Evolutionary conservation across 2,888 invertebrate species (phyloP).

Genomic region (Beris morrisii): DNA sequence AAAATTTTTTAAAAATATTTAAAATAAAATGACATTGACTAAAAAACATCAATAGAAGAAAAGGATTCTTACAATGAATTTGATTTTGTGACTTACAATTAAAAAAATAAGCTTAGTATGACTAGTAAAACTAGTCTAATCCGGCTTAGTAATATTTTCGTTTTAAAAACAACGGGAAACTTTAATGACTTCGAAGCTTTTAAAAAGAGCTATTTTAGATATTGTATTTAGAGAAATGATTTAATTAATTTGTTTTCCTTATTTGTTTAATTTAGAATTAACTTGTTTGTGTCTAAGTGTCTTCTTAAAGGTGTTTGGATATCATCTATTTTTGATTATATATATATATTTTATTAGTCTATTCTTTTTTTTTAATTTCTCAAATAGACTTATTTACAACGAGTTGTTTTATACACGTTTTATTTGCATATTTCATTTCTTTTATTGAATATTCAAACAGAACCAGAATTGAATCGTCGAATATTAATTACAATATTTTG

Average conservation of each 20-base stretch:
- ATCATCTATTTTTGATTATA: constrained; percentile 27
- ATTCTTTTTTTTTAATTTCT: constrained; percentile 23
- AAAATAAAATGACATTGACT: too few relatives aligned
- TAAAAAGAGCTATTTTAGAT: constrained; percentile 17
- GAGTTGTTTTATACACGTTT: constrained; percentile 30
- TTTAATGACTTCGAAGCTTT: constrained; percentile 6
- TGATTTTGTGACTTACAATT: constrained; percentile 35
- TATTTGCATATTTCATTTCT: constrained; percentile 21
- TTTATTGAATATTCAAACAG: constrained; percentile 15
- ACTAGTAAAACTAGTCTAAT: constrained; percentile 29
- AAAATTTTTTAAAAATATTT: too few relatives aligned
- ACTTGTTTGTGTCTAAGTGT: constrained; percentile 25
- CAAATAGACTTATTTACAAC: constrained; percentile 17
- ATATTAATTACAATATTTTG: too few relatives aligned
- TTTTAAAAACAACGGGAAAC: too few relatives aligned
- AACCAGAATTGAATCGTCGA: background rate
- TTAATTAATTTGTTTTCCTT: constrained; percentile 14
- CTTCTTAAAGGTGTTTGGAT: constrained; percentile 33
- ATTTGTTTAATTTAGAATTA: constrained; percentile 22
- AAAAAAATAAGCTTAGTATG: background rate
- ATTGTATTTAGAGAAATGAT: constrained; percentile 17
- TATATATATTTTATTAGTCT: constrained; percentile 5
- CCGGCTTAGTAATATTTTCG: background rate
- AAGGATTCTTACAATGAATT: constrained; percentile 11
- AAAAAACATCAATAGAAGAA: too few relatives aligned